Evolutionary conservation across 2,113 vertebrate genomes (phyloP).

Genomic region (Poecilia latipinna): DNA sequence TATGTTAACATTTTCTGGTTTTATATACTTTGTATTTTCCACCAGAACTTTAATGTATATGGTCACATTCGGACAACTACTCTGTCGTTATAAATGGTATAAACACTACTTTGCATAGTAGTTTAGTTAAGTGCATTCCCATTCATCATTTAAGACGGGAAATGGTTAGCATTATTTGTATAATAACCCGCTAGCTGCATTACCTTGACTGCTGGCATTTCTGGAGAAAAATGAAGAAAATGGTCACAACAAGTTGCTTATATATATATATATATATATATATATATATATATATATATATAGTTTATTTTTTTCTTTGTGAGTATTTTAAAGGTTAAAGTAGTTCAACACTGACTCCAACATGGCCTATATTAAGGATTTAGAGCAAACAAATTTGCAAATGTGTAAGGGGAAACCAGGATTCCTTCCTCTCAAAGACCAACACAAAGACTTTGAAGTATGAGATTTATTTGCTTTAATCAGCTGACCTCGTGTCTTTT

Average conservation of each 20-base stretch:
- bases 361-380: not conserved
- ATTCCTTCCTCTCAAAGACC: not conserved
- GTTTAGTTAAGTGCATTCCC: not conserved
- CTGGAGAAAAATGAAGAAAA: not conserved
- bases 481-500: slow-evolving; percentile 19
- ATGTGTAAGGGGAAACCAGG: not conserved
- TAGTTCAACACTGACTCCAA: not conserved
- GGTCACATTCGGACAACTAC: not conserved
- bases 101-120: not conserved
- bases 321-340: not conserved
- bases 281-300: not conserved
- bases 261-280: too few species aligned
- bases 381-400: not conserved
- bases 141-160: not conserved
- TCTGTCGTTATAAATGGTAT: not conserved
- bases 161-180: not conserved
- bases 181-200: not conserved
- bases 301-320: too few species aligned
- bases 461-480: slow-evolving; percentile 25
- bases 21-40: slow-evolving; percentile 26
- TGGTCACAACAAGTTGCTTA: not conserved
- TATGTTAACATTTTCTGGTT: slow-evolving; percentile 51
- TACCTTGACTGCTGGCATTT: not conserved
- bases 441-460: not conserved
- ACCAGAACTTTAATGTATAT: not conserved